A percentile compares a stretch with the other conserved stretches of the same genome.
Evolutionary conservation across 1,140 invertebrate genomes (phyloP).

Genomic region (Heliothis subflexa): DNA sequence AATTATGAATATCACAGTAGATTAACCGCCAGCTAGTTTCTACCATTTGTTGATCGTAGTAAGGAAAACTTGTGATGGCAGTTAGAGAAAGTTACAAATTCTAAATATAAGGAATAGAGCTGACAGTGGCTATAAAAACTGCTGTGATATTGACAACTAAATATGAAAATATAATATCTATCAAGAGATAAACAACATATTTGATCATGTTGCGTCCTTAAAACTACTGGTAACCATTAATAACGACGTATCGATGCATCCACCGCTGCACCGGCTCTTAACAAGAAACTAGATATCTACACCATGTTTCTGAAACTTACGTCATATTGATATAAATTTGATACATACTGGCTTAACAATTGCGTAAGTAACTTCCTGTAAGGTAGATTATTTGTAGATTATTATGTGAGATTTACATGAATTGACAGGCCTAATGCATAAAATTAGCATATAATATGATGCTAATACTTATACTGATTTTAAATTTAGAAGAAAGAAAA

Average conservation of each 20-base stretch:
- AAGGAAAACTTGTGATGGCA: slow-evolving; percentile 32
- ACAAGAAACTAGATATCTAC: slow-evolving; percentile 46
- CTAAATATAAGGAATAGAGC: slow-evolving; percentile 51
- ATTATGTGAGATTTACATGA: background rate
- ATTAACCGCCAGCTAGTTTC: slow-evolving; percentile 79
- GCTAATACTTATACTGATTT: too few relatives aligned
- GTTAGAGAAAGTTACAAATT: slow-evolving; percentile 29
- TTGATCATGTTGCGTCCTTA: slow-evolving; percentile 75
- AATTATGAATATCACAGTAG: slow-evolving; percentile 85
- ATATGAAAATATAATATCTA: slow-evolving; percentile 61
- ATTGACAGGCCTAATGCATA: too few relatives aligned
- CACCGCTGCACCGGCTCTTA: slow-evolving; percentile 51
- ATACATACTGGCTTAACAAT: slow-evolving; percentile 45
- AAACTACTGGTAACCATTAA: slow-evolving; percentile 82
- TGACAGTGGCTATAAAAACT: slow-evolving; percentile 78
- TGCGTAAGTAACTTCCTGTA: slow-evolving; percentile 36
- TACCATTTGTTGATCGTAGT: slow-evolving; percentile 47
- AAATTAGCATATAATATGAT: too few relatives aligned
- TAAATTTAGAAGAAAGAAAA: too few relatives aligned
- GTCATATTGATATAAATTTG: slow-evolving; percentile 39
- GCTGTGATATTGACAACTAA: slow-evolving; percentile 84
- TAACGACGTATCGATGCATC: slow-evolving; percentile 65
- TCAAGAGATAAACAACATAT: slow-evolving; percentile 67
- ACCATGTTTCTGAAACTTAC: slow-evolving; percentile 21
- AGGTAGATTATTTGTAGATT: slow-evolving; percentile 19